Percentiles rank a stretch among this genome's conserved stretches.
These are phyloP conservation scores for Dasysyrphus albostriatus DNA, from an alignment of 2,888 invertebrate genomes.

Conservation along the genomic window DNA sequence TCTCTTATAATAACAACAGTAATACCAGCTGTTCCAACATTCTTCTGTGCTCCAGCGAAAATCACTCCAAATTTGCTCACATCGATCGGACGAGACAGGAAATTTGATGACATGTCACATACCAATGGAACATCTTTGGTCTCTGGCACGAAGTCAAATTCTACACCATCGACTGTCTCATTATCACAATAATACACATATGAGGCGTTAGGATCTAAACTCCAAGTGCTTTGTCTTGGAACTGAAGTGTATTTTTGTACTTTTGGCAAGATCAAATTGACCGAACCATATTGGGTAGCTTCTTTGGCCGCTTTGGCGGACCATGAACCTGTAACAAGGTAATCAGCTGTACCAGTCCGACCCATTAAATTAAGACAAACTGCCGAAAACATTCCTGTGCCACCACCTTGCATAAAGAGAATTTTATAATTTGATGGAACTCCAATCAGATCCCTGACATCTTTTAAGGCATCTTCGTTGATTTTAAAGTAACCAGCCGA, in stretches of 20 bases:
- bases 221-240: slow-evolving; percentile 92
- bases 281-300: slow-evolving; percentile 96
- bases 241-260: slow-evolving; percentile 89
- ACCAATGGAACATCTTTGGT: slow-evolving; percentile 94
- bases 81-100: slow-evolving; percentile 94
- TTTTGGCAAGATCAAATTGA: slow-evolving; percentile 93
- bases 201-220: slow-evolving; percentile 93
- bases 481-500: slow-evolving; percentile 93
- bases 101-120: slow-evolving; percentile 99
- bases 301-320: slow-evolving; percentile 98
- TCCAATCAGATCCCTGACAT: slow-evolving; percentile 83
- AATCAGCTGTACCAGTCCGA: slow-evolving; percentile 92
- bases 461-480: slow-evolving; percentile 80
- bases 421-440: slow-evolving; percentile 97
- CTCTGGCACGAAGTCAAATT: slow-evolving; percentile 92
- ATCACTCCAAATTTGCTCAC: slow-evolving; percentile 97
- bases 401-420: slow-evolving; percentile 97
- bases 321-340: slow-evolving; percentile 96
- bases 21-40: slow-evolving; percentile 98
- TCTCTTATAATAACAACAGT: slow-evolving; percentile 97
- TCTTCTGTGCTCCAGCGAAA: slow-evolving; percentile 98
- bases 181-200: slow-evolving; percentile 99
- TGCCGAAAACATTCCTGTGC: slow-evolving; percentile 96
- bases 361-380: slow-evolving; percentile 95
- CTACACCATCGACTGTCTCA: slow-evolving; percentile 98